phyloP scores from a whole-genome alignment of 2,113 vertebrate species.

The Lethenteron camtschaticum region DNA sequence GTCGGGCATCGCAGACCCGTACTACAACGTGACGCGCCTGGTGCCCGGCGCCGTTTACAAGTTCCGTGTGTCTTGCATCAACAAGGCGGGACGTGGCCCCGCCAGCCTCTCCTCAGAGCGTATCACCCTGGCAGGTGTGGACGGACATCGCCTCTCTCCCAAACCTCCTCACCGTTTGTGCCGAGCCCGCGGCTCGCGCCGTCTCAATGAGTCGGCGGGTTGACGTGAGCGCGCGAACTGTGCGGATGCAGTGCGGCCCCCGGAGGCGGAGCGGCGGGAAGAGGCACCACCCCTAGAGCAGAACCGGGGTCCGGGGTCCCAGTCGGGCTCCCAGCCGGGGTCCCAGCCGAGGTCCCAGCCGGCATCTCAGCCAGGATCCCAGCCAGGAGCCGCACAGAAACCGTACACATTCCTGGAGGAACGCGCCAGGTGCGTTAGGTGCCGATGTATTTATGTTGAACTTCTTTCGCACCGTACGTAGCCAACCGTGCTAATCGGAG shows the following conservation, averaged over 20 bases:
- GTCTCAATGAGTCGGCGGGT: too few species aligned
- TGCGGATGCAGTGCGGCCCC: too few species aligned
- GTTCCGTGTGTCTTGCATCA: constrained; percentile 79
- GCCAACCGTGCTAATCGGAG: too few species aligned
- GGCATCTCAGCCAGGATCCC: constrained; percentile 24
- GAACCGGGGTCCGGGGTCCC: constrained; percentile 16
- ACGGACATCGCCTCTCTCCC: too few species aligned
- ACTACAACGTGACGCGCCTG: constrained; percentile 64
- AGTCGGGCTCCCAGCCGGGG: constrained; percentile 18
- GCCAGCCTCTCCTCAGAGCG: constrained; percentile 55
- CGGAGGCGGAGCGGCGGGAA: constrained; percentile 23
- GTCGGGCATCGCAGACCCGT: constrained; percentile 58
- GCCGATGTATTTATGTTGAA: too few species aligned
- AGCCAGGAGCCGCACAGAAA: constrained; percentile 58
- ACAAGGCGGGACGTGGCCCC: constrained; percentile 79
- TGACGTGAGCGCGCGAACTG: too few species aligned
- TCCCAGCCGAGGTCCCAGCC: constrained; percentile 20
- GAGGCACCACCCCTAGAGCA: constrained; percentile 24
- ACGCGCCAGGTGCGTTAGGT: constrained; percentile 47
- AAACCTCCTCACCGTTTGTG: too few species aligned
- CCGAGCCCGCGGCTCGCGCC: too few species aligned
- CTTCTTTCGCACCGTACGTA: too few species aligned
- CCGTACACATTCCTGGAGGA: constrained; percentile 95
- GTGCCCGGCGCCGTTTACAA: constrained; percentile 28
- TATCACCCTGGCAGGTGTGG: constrained; percentile 27